A percentile compares a stretch with the other conserved stretches of the same genome.
phyloP scores from a whole-genome alignment of 2,888 invertebrate species.

The Ophion obscuratus region DNA sequence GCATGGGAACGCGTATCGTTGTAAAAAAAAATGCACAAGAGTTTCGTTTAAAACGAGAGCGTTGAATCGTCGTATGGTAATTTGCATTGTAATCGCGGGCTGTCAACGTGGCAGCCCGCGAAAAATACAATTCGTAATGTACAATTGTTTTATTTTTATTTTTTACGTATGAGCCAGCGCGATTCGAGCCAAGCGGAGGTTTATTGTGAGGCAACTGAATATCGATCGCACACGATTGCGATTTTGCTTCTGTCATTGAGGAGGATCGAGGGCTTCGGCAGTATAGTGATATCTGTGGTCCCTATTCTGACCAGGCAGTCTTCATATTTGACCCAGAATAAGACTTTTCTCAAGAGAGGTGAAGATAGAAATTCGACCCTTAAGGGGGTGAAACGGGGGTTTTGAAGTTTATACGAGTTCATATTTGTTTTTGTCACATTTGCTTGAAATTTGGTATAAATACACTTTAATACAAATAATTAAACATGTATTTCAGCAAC shows the following conservation, averaged over 20 bases:
- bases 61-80: conserved; percentile 21
- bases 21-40: conserved; percentile 52
- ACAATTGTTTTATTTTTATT: conserved; percentile 22
- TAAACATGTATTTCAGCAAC: no score
- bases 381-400: no score
- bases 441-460: no score
- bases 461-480: no score
- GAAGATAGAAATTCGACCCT: no score
- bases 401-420: no score
- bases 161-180: not conserved
- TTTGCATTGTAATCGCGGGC: conserved; percentile 6
- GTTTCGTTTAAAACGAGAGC: conserved; percentile 40
- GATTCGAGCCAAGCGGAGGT: conserved; percentile 20
- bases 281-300: no score
- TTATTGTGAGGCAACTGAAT: conserved; percentile 4
- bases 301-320: no score
- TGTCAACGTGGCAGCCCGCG: conserved; percentile 30
- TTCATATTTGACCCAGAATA: no score
- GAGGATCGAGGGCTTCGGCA: not conserved
- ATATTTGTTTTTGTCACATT: no score
- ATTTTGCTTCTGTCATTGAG: not conserved
- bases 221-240: not conserved
- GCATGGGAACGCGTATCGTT: conserved; percentile 23
- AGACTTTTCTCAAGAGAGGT: no score
- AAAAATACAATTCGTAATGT: conserved; percentile 22